Percentiles rank a stretch among this genome's conserved stretches.
phyloP scores from a whole-genome alignment of 2,113 vertebrate species.

The Nematolebias whitei region DNA sequence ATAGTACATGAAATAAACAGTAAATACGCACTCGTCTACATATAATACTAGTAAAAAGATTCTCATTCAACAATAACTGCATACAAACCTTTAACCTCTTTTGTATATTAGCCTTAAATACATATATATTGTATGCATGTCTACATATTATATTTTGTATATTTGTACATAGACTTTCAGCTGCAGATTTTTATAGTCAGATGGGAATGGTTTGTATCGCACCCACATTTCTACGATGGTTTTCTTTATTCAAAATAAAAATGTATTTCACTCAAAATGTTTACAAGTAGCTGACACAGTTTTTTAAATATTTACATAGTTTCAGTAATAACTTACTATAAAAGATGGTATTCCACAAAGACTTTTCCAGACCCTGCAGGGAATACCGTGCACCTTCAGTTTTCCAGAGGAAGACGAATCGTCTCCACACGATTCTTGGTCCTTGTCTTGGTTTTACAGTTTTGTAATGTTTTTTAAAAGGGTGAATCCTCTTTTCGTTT shows the following conservation, averaged over 20 bases:
- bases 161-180: slow-evolving; percentile 1
- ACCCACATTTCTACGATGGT: not conserved
- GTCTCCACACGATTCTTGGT: not conserved
- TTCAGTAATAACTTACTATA: slow-evolving; percentile 43
- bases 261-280: slow-evolving; percentile 8
- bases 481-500: not conserved
- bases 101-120: not conserved
- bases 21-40: not conserved
- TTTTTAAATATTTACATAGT: slow-evolving; percentile 37
- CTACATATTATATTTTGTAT: not conserved
- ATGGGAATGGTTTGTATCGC: not conserved
- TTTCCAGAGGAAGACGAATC: slow-evolving; percentile 10
- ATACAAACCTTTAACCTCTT: slow-evolving; percentile 18
- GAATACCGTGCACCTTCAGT: slow-evolving; percentile 5
- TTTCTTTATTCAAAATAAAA: slow-evolving; percentile 43
- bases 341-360: slow-evolving; percentile 3
- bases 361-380: slow-evolving; percentile 21
- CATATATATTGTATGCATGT: not conserved
- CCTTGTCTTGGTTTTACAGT: slow-evolving; percentile 8
- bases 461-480: slow-evolving; percentile 4
- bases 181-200: not conserved
- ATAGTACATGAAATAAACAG: slow-evolving; percentile 32
- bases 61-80: not conserved
- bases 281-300: slow-evolving; percentile 3
- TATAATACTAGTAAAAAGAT: not conserved